These are phyloP conservation scores for Pseudochromis fuscus DNA, from an alignment of 2,797 vertebrate genomes.

Conservation along the genomic window DNA sequence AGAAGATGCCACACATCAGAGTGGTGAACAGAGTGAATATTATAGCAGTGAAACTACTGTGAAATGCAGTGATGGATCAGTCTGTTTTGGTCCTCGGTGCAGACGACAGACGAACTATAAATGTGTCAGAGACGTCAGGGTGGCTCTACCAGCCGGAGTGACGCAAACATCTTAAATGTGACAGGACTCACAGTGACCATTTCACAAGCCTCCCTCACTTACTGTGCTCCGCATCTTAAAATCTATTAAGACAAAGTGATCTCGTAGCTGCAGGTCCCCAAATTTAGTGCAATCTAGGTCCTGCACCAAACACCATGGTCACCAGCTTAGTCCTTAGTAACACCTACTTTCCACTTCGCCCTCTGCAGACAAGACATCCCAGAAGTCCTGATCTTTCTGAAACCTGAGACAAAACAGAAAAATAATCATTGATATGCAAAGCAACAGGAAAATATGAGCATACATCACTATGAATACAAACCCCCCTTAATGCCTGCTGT, in stretches of 20 bases:
- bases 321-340: conserved; percentile 56
- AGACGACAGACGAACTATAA: conserved; percentile 49
- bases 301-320: conserved; percentile 39
- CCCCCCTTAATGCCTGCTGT: too few relatives aligned
- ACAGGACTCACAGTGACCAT: conserved; percentile 53
- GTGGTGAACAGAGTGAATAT: conserved; percentile 45
- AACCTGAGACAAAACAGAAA: conserved; percentile 57
- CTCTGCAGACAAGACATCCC: conserved; percentile 57
- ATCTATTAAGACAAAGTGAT: conserved; percentile 55
- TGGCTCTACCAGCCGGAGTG: conserved; percentile 39
- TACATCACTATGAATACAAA: not conserved
- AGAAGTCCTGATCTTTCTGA: conserved; percentile 48
- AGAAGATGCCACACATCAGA: conserved; percentile 36
- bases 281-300: conserved; percentile 44
- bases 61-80: conserved; percentile 43
- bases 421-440: not conserved
- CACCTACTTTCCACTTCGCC: conserved; percentile 44
- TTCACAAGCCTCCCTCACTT: conserved; percentile 34
- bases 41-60: conserved; percentile 51
- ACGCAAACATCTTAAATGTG: conserved; percentile 53
- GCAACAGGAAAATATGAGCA: not conserved
- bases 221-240: conserved; percentile 33
- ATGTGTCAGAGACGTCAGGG: conserved; percentile 35
- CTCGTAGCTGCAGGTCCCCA: conserved; percentile 43
- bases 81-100: conserved; percentile 61